Base-by-base conservation (phyloP, 2,113 vertebrate genomes). In the Condylura cristata region DNA sequence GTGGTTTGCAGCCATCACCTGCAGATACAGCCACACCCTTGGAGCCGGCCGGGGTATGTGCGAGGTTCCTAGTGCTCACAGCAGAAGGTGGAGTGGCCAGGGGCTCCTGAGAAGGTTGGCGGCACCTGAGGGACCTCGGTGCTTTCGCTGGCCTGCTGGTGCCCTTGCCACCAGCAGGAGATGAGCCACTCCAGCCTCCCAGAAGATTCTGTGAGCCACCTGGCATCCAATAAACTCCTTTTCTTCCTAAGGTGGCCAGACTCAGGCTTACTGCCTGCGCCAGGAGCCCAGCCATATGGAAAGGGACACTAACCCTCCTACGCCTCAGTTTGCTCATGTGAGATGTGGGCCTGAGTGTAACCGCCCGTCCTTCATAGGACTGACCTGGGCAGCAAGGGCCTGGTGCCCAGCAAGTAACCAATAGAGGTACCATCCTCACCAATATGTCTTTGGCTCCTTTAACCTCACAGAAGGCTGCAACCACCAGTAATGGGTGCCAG, bases 1-100 rank as follows among this genome's bases (percentile, higher is more conserved):
- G 17, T 4, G 65, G 17, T 34, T 18, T 17, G 65, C 46, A 48
- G 11, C 48, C 48, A 17, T 51, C 48, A 51, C 48, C 48, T 16
- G 48, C 53, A 56, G 53, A 56, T 6, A 20, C 18, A 56, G 53
- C 53, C 20, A 20, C 17, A 8, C 32, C 46, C 5, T 14, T 3
- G 4, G n/a, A n/a, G 37, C 46, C 30, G 5, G 46, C 30, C 3
- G 46, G 34, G 8, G 8, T 32, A 24, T 37, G 18, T 11, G 6
- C 32, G 16, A 32, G 30, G 20, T 5, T 20, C 44, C 56, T 28
- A 0, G 44, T 6, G 37, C 48, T 58, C 72, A 0, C 1, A 0
- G 60, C 39, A 2, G 22, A 46, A 17, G 39, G 37, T 5, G 8
- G n/a, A 30, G 14, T 22, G 60, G 16, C 65, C 63, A 51, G 56